Evolutionary conservation across 2,113 vertebrate species (phyloP), one percentile per base, ranked within the genome.

Genomic region (Campylomormyrus numenius): DNA sequence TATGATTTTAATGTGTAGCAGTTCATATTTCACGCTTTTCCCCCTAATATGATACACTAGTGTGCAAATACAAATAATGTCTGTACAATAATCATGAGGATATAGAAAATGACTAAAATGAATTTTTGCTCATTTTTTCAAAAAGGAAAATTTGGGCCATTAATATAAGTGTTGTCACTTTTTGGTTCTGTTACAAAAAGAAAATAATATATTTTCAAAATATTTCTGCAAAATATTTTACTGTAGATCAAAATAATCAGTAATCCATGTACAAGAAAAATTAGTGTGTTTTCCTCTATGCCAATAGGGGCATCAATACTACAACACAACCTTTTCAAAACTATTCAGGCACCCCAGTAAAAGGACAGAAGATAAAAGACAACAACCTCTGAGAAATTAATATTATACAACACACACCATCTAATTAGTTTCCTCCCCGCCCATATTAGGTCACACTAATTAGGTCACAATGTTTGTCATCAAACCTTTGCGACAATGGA

Each of bases 141-240:
- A 84, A 70, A 91, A 92, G 88, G 49, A 39, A 87, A 45, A 7
- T 89, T 19, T 31, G 31, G 90, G 87, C 45, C 45, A 27, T 45
- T 66, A 88, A 84, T 84, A 74, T 85, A 48, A 19, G 56, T 46
- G 27, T 70, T 88, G 90, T 45, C n/a, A n/a, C 87, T 90, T 66
- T 74, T 77, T 88, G 89, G 92, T 90, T 93, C 21, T 91, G 83
- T 86, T 92, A 91, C 46, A 90, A 92, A 89, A 91, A 80, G 92
- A 93, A 92, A 95, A 92, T 93, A 93, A 90, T 94, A 85, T 93
- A 92, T 95, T 93, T 94, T 94, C 90, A 94, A 93, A 95, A 94
- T 94, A 94, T 94, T 90, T 88, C 94, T 92, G 94, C 94, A 94
- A 94, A 94, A 95, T 94, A 94, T 89, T 89, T 94, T 85, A 91